Base-by-base conservation (phyloP, 2,113 vertebrate species). In the Pterophyllum scalare region DNA sequence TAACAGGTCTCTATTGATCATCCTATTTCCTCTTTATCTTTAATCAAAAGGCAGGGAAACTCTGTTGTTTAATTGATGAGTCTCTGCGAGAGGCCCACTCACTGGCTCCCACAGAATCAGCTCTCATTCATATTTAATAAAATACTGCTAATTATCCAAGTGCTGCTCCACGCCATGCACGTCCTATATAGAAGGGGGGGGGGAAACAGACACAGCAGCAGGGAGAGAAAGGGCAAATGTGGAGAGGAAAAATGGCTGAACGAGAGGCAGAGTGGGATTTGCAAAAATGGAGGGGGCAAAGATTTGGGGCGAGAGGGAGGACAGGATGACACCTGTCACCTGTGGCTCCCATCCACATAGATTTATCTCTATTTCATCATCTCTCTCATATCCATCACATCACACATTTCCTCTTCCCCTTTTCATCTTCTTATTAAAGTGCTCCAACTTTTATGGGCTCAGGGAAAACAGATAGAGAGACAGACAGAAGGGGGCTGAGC, bases 61-160 rank as follows among this genome's bases (percentile, higher is more conserved):
- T 93, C 85, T 94, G 93, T 94, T 95, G 95, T 95, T 95, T 95
- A 93, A 95, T 95, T 92, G 88, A 95, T 95, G 94, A 94, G 91
- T 60, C 87, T 88, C 89, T 85, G 80, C 6, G 49, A 92, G 91
- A 88, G 87, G 89, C 91, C 89, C 84, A 89, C 91, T 94, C 91
- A 77, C 91, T 88, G 87, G 92, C 91, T 93, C 92, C 89, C 90
- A 84, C 90, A 91, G 91, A 93, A 89, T 87, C 85, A 13, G 83
- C 81, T 85, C 88, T 75, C 87, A 92, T 95, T 93, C 89, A 94
- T 94, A 93, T 94, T 95, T 93, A 93, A 95, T 94, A 87, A 89
- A 87, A 87, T 17, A 52, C 84, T 70, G 93, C 92, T 95, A 95
- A 95, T 95, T 94, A 95, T 90, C 93, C 83, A 20, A 89, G 87